Evolutionary conservation across 2,888 invertebrate genomes (phyloP).

Genomic region (Diaprepes abbreviatus): DNA sequence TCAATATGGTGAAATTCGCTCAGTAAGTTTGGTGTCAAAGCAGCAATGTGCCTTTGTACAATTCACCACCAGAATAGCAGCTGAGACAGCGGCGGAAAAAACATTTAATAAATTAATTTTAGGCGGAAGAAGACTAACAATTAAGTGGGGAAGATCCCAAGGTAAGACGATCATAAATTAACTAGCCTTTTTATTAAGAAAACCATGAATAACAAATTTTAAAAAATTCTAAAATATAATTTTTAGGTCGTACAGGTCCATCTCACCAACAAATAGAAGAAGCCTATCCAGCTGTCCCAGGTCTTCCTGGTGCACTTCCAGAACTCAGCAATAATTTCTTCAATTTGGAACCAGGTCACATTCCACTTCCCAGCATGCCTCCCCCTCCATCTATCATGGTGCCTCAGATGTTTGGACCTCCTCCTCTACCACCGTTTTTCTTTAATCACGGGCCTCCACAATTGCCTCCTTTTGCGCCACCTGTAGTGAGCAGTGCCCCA

Average conservation of each 20-base stretch:
- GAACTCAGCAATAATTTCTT: conserved; percentile 79
- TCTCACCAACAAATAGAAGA: conserved; percentile 66
- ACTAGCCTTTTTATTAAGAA: too few species aligned
- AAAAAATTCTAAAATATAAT: too few species aligned
- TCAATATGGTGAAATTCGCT: conserved; percentile 98
- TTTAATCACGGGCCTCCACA: conserved; percentile 63
- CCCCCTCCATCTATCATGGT: conserved; percentile 69
- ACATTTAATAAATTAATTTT: conserved; percentile 92
- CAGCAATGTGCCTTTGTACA: conserved; percentile 98
- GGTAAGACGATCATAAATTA: too few species aligned
- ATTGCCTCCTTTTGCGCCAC: conserved; percentile 62
- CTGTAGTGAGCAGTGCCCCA: conserved; percentile 64
- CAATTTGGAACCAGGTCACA: conserved; percentile 72
- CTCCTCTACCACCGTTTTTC: conserved; percentile 73
- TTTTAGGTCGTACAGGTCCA: conserved; percentile 31
- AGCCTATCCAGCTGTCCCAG: conserved; percentile 81
- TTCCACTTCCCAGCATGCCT: conserved; percentile 67
- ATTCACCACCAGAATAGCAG: conserved; percentile 90
- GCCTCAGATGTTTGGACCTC: conserved; percentile 74
- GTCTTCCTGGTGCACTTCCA: conserved; percentile 80
- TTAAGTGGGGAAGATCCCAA: conserved; percentile 98
- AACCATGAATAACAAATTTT: too few species aligned
- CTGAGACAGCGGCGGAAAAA: conserved; percentile 94
- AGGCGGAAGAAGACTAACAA: conserved; percentile 91
- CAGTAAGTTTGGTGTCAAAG: conserved; percentile 90